Conservation (phyloP, 2,888 invertebrate genomes). For the Philopedon plagiatum region DNA sequence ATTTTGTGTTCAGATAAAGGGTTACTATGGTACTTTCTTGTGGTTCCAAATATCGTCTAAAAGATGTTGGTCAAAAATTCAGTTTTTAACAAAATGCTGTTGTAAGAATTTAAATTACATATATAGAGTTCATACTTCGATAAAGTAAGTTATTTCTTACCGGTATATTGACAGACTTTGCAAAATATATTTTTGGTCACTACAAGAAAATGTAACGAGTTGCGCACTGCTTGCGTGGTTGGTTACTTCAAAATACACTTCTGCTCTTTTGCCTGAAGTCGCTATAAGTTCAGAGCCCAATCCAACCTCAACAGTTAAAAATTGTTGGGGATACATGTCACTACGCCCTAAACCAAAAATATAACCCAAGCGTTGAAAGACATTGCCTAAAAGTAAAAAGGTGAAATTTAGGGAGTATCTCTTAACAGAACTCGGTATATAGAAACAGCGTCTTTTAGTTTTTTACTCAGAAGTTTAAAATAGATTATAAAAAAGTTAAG, state of each 20-base stretch:
- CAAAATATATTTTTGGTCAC: conserved; percentile 74
- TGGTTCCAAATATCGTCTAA: conserved; percentile 62
- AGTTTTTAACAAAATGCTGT: too few species aligned
- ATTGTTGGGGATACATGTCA: conserved; percentile 55
- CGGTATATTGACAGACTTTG: conserved; percentile 72
- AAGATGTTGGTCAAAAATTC: conserved; percentile 6
- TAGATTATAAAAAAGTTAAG: too few species aligned
- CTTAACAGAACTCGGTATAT: too few species aligned
- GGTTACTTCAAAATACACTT: conserved; percentile 80
- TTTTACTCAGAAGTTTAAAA: too few species aligned
- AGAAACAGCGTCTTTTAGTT: too few species aligned
- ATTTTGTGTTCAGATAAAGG: conserved; percentile 63
- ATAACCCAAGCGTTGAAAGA: conserved; percentile 38
- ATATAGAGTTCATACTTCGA: too few species aligned
- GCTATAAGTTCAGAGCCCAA: conserved; percentile 69
- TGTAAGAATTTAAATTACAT: too few species aligned
- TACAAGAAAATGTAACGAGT: conserved; percentile 74
- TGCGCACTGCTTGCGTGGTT: conserved; percentile 76
- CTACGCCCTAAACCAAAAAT: conserved; percentile 29
- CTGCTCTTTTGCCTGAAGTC: conserved; percentile 59
- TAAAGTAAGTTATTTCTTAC: conserved; percentile 65
- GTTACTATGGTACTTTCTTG: conserved; percentile 73
- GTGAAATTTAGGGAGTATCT: too few species aligned
- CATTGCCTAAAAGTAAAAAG: conserved; percentile 29
- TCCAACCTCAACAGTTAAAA: conserved; percentile 68